These are phyloP conservation scores for Anthoscopus minutus DNA, from an alignment of 2,113 vertebrate genomes.

Conservation along the genomic window DNA sequence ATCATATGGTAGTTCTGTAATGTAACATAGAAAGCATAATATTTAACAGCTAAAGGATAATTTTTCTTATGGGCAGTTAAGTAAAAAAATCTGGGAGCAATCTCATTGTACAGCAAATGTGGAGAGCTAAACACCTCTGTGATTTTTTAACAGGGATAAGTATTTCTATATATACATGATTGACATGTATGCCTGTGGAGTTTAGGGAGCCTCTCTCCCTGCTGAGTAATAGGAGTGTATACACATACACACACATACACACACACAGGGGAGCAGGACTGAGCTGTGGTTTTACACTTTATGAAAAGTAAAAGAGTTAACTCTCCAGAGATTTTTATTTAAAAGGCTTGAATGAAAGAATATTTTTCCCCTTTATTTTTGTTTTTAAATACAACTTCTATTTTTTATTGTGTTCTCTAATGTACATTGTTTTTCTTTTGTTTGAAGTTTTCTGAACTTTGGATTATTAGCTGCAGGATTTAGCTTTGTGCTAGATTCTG, in stretches of 20 bases:
- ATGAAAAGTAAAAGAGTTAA: neutral
- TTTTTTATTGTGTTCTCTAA: neutral
- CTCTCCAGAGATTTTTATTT: neutral
- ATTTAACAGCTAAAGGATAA: neutral
- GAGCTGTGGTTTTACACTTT: neutral
- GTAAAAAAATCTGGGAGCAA: neutral
- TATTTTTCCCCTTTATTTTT: neutral
- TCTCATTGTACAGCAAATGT: neutral
- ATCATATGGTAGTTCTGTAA: neutral
- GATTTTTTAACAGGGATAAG: neutral
- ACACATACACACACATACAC: neutral
- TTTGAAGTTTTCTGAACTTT: neutral
- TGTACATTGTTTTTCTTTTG: accelerated
- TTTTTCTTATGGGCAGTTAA: neutral
- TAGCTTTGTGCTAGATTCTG: neutral
- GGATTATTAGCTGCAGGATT: neutral
- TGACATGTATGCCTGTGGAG: accelerated
- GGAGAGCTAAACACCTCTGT: neutral
- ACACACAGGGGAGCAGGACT: neutral
- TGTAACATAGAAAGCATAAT: neutral
- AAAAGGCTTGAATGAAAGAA: neutral
- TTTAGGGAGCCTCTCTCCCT: neutral
- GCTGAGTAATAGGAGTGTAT: neutral
- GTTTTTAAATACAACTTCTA: neutral
- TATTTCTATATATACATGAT: neutral